Base-by-base conservation (phyloP, 2,888 invertebrate species). In the Myopa testacea region DNA sequence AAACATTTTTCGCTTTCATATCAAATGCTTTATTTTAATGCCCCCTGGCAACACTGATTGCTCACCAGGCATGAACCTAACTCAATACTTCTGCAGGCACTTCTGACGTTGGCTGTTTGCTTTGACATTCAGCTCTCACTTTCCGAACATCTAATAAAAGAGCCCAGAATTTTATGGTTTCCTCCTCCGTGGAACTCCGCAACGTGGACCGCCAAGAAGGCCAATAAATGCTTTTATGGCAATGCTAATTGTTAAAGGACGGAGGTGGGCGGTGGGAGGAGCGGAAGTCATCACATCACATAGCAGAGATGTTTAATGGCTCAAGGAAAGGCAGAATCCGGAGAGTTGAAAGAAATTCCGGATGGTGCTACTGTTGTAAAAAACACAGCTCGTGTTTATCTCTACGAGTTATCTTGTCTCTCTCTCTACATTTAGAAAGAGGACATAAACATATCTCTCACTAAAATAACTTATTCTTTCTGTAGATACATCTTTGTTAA, bases 71-170 rank as follows among this genome's bases (percentile, higher is more conserved):
- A 16, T 16, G 55, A n/a, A 0, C 10, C 14, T n/a, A 4, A 50
- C 55, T 34, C 14, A 40, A 14, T 58, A n/a, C 16, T 12, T 4
- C 72, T 40, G 58, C 38, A 19, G 19, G n/a, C 62, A 45, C 12
- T 10, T 60, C 40, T 73, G 40, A 60, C 74, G 52, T 65, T 74
- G 37, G 65, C 52, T 65, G 52, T 65, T 74, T 52, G 74, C 65
- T 74, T 74, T 74, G 74, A 63, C 74, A 74, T 74, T 45, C 45
- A 45, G 45, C 45, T 45, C 60, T 55, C 55, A 40, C 34, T 14
- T 38, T 65, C 37, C 5, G 65, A 34, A 38, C 4, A 4, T 14
- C 10, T 50, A 58, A 70, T 73, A 19, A 73, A 73, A 73, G 19
- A 26, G 26, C 26, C 3, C 65, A 7, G 65, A 37, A 19, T 74